phyloP scores from a whole-genome alignment of 2,888 invertebrate species.

The Eumerus sabulonum region DNA sequence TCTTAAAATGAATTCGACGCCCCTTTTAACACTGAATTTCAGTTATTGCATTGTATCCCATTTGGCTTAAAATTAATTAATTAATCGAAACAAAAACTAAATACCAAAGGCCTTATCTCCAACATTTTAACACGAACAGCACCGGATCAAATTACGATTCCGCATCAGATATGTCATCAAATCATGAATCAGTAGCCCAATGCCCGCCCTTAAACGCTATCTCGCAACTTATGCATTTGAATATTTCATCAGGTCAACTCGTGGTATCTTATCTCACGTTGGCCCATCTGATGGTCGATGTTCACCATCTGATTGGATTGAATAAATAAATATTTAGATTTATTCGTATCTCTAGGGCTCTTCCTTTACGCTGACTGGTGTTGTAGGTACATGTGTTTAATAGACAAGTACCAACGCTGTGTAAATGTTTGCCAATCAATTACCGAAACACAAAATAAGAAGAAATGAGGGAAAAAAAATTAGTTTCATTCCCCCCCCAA shows the following conservation, averaged over 20 bases:
- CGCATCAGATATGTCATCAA: background rate
- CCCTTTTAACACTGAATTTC: too few relatives aligned
- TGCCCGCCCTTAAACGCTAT: background rate
- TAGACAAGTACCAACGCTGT: slow-evolving; percentile 2
- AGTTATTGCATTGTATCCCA: too few relatives aligned
- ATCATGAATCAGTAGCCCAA: slow-evolving; percentile 13
- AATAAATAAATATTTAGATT: slow-evolving; percentile 12
- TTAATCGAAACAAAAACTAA: too few relatives aligned
- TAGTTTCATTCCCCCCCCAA: slow-evolving; percentile 9
- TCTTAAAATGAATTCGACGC: too few relatives aligned
- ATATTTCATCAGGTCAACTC: slow-evolving; percentile 1
- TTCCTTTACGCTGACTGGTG: too few relatives aligned
- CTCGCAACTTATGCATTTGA: background rate
- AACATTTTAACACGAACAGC: too few relatives aligned
- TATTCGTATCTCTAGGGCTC: background rate
- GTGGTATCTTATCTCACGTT: slow-evolving; percentile 4
- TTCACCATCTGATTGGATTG: slow-evolving; percentile 10
- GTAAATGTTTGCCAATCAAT: slow-evolving; percentile 42
- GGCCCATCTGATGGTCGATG: background rate
- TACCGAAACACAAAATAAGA: slow-evolving; percentile 10
- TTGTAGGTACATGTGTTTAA: background rate
- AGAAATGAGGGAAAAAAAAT: slow-evolving; percentile 41
- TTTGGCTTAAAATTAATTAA: too few relatives aligned
- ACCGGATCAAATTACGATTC: too few relatives aligned
- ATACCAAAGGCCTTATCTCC: too few relatives aligned